A percentile compares a stretch with the other conserved stretches of the same genome.
Conservation (phyloP, 2,888 invertebrate species). For the Tenthredo amoena region DNA sequence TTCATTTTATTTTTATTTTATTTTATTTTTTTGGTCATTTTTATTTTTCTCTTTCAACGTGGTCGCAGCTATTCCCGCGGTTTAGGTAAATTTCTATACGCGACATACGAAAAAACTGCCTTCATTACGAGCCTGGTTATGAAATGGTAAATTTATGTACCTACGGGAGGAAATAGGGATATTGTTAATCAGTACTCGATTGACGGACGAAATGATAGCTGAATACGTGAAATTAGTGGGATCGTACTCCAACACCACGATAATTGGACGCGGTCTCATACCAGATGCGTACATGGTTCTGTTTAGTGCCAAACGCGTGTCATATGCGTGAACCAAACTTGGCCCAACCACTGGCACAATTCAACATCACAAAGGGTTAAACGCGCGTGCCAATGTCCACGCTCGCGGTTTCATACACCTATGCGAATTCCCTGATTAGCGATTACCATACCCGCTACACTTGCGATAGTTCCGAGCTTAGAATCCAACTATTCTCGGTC, state of each 20-base stretch:
- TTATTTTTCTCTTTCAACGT: background rate
- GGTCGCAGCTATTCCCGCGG: background rate
- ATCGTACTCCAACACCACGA: slow-evolving; percentile 61
- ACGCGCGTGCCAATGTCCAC: slow-evolving; percentile 55
- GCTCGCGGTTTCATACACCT: background rate
- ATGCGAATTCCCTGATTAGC: slow-evolving; percentile 23
- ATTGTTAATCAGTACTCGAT: slow-evolving; percentile 70
- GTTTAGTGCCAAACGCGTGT: slow-evolving; percentile 27
- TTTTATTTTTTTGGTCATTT: no score
- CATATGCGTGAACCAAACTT: slow-evolving; percentile 63
- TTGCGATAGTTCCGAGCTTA: background rate
- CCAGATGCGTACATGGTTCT: background rate
- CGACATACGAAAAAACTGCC: background rate
- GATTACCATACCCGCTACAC: background rate
- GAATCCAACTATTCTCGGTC: background rate
- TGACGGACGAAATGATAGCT: slow-evolving; percentile 72
- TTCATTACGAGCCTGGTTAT: background rate
- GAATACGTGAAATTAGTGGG: slow-evolving; percentile 71
- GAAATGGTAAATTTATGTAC: background rate
- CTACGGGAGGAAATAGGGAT: background rate
- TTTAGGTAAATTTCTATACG: background rate
- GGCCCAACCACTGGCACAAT: slow-evolving; percentile 39
- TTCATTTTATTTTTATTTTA: no score
- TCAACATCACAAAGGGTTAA: slow-evolving; percentile 71
- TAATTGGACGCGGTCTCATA: slow-evolving; percentile 64